phyloP scores from a whole-genome alignment of 2,888 invertebrate species.

The Teinopalpus imperialis region DNA sequence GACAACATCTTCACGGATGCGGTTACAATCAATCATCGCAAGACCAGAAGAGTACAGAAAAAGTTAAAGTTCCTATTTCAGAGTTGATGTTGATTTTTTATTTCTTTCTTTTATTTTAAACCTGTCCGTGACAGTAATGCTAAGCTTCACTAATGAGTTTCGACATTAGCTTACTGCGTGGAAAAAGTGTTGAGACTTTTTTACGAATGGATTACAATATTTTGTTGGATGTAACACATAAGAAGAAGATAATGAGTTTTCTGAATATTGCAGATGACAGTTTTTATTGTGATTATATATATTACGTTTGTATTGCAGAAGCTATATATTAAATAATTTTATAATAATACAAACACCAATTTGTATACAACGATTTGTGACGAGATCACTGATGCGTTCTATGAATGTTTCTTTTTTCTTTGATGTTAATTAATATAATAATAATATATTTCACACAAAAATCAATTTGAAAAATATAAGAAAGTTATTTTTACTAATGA shows the following conservation, averaged over 20 bases:
- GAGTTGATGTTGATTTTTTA: constrained; percentile 53
- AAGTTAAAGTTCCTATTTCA: constrained; percentile 65
- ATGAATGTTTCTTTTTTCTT: too few species aligned
- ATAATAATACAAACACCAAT: too few species aligned
- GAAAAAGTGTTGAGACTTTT: constrained; percentile 55
- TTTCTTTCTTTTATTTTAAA: constrained; percentile 63
- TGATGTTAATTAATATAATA: too few species aligned
- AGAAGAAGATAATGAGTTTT: constrained; percentile 13
- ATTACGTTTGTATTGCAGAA: too few species aligned
- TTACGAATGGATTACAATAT: constrained; percentile 62
- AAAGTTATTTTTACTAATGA: too few species aligned
- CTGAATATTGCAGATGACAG: constrained; percentile 2
- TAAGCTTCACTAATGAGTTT: constrained; percentile 77
- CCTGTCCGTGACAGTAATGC: constrained; percentile 77
- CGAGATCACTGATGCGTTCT: too few species aligned
- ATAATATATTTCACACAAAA: too few species aligned
- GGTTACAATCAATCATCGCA: constrained; percentile 63
- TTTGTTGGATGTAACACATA: constrained; percentile 31
- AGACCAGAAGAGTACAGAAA: constrained; percentile 50
- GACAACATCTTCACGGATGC: constrained; percentile 30
- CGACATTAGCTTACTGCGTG: constrained; percentile 70
- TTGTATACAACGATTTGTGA: too few species aligned
- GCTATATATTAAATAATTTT: too few species aligned
- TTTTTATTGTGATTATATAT: too few species aligned
- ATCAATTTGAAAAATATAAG: too few species aligned